Evolutionary conservation across 2,797 vertebrate genomes (phyloP).

Genomic region (Myripristis jacobus): DNA sequence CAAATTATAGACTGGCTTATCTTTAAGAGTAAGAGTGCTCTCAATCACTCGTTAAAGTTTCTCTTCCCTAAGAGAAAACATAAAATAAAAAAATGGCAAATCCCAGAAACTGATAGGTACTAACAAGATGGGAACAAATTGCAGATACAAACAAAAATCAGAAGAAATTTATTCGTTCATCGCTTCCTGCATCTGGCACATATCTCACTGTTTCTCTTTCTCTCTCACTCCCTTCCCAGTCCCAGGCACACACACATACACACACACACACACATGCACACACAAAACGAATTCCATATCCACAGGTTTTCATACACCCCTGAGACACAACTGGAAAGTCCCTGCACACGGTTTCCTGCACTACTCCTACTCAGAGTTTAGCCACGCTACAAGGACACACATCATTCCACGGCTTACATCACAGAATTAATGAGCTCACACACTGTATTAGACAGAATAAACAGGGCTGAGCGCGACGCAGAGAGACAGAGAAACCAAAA

Average conservation of each 20-base stretch:
- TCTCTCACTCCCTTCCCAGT: conserved; percentile 40
- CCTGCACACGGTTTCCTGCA: conserved; percentile 58
- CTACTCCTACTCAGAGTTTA: conserved; percentile 70
- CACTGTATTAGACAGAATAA: conserved; percentile 63
- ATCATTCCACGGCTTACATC: conserved; percentile 56
- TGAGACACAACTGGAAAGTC: conserved; percentile 73
- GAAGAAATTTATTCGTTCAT: too few relatives aligned
- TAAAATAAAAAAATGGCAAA: too few relatives aligned
- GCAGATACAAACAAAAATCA: too few relatives aligned
- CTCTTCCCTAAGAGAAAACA: too few relatives aligned
- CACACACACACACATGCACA: conserved; percentile 37
- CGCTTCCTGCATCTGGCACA: too few relatives aligned
- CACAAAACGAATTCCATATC: conserved; percentile 66
- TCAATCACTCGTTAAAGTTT: too few relatives aligned
- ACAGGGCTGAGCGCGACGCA: conserved; percentile 44
- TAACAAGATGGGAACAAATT: too few relatives aligned
- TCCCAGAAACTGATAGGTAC: too few relatives aligned
- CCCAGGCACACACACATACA: conserved; percentile 47
- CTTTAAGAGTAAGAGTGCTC: too few relatives aligned
- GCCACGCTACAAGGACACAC: conserved; percentile 55
- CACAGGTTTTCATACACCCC: conserved; percentile 69
- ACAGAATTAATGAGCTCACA: conserved; percentile 70
- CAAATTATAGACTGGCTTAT: too few relatives aligned
- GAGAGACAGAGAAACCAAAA: conserved; percentile 23
- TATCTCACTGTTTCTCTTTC: conserved; percentile 7